Evolutionary conservation across 2,888 invertebrate species (phyloP), one percentile per base, ranked within the genome.

Genomic region (Leptarthrus brevirostris): DNA sequence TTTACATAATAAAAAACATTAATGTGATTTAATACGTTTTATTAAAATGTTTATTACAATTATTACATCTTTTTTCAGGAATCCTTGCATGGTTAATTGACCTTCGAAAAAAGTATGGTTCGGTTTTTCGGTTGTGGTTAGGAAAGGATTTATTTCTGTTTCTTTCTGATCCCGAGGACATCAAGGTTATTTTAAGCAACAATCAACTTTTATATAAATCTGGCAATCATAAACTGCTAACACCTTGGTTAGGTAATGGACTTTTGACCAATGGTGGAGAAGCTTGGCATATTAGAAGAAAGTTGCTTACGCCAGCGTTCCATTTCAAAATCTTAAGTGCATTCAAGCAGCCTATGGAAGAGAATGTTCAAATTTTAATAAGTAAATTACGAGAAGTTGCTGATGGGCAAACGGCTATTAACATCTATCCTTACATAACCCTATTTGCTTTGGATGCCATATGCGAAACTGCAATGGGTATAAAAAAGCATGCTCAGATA

Each of bases 391-490:
- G 82, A 86, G 22, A 88, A 87, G 80, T 82, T 79, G 76, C 82
- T 79, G 14, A 81, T 81, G 71, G 86, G 84, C 34, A 87, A 84
- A 44, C 16, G 22, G 74, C 78, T 1, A 83, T 91, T 53, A 88
- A 93, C 80, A 83, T 78, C 87, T 89, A 81, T 89, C 90, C 74
- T 80, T 89, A 75, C 83, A 92, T 70, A 83, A 88, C 83, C 83
- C 83, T 84, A 1, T 81, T 82, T 71, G 81, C 84, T 1, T 76
- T 84, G 77, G 84, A 84, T 70, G 80, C 82, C 49, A 84, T 84
- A 26, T 83, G 83, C 61, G 84, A 95, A 85, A 92, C 94, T 12
- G 92, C 95, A 4, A 95, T 96, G 95, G 95, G 94, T 1, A 88
- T 90, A 30, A 88, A 88, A 73, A 86, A 93, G 3, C 87, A 92